A percentile compares a stretch with the other conserved stretches of the same genome.
phyloP scores from a whole-genome alignment of 2,797 vertebrate species.

The Mastacembelus armatus region DNA sequence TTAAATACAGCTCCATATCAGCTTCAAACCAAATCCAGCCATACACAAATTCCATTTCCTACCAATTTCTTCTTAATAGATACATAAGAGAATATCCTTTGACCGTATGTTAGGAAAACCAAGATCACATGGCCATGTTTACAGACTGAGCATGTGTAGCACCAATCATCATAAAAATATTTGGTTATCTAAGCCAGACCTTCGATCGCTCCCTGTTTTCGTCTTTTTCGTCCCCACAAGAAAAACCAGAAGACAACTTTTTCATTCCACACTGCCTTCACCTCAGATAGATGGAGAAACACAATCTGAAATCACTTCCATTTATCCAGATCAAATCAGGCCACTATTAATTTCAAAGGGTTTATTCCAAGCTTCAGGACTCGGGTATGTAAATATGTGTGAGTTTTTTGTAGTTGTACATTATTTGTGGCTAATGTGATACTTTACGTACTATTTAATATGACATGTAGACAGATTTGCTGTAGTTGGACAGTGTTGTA shows the following conservation, averaged over 20 bases:
- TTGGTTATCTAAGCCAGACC: not conserved
- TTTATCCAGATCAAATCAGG: slow-evolving; percentile 33
- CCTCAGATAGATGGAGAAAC: not conserved
- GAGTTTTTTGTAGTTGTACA: slow-evolving; percentile 60
- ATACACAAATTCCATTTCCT: slow-evolving; percentile 8
- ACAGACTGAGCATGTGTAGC: slow-evolving; percentile 53
- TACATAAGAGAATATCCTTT: slow-evolving; percentile 18
- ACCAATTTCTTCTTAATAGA: not conserved
- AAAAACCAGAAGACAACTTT: not conserved
- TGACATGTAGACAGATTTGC: slow-evolving; percentile 63
- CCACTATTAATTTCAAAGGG: slow-evolving; percentile 27
- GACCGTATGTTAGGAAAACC: slow-evolving; percentile 14
- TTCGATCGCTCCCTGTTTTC: slow-evolving; percentile 5
- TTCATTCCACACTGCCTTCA: slow-evolving; percentile 14
- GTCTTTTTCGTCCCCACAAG: slow-evolving; percentile 54
- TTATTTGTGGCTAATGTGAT: slow-evolving; percentile 61
- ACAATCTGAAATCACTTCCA: slow-evolving; percentile 2
- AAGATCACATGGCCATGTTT: slow-evolving; percentile 40
- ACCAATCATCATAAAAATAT: not conserved
- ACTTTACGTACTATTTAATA: slow-evolving; percentile 64
- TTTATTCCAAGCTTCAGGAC: slow-evolving; percentile 38
- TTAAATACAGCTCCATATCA: not conserved
- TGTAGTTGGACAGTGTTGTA: slow-evolving; percentile 66
- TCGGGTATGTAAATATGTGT: slow-evolving; percentile 70
- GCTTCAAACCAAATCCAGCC: not conserved